Evolutionary conservation across 2,113 vertebrate species (phyloP), one percentile per base, ranked within the genome.

Genomic region (Marcusenius ussheri): DNA sequence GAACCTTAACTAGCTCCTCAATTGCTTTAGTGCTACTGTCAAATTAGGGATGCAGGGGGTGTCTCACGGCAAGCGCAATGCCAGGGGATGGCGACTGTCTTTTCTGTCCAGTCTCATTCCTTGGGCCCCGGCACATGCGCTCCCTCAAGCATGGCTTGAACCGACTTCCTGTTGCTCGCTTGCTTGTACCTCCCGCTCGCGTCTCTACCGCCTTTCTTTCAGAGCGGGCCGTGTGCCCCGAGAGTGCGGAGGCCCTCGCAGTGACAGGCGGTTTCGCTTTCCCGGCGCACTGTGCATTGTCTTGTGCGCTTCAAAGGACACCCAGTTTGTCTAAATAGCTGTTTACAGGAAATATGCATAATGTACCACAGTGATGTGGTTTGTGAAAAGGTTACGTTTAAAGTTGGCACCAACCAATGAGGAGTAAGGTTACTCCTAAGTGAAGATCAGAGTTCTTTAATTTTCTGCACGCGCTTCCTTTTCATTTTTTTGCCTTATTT

Each of bases 61-160:
- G 88, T 91, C 87, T 91, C 89, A 90, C 90, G 93, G 92, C 88
- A 27, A 89, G 90, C 85, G 95, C 95, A 46, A 91, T 70, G 91
- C 93, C 91, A 92, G 93, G 94, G 95, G 94, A 94, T 95, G 92
- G 94, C 94, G 93, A 89, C 66, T 93, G 94, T 94, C 94, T 94
- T 95, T 95, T 96, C 95, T 95, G 94, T 93, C 50, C n/a, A 27
- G 83, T 77, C 88, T 56, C 45, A 3, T 86, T 87, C 83, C 66
- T 77, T 80, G 58, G 6, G 53, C 13, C 35, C 10, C 47, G 39
- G 80, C 80, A 83, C 39, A 9, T 47, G 39, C 3, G 8, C 42
- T 83, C 80, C 80, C 21, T n/a, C 5, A 21, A 11, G 19, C 80
- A 46, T 11, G 21, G 83, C 9, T 46, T 47, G 39, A 84, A 45